Evolutionary conservation across 1,140 invertebrate species (phyloP), one percentile per base, ranked within the genome.

Genomic region (Thalassaphorura encarpata): DNA sequence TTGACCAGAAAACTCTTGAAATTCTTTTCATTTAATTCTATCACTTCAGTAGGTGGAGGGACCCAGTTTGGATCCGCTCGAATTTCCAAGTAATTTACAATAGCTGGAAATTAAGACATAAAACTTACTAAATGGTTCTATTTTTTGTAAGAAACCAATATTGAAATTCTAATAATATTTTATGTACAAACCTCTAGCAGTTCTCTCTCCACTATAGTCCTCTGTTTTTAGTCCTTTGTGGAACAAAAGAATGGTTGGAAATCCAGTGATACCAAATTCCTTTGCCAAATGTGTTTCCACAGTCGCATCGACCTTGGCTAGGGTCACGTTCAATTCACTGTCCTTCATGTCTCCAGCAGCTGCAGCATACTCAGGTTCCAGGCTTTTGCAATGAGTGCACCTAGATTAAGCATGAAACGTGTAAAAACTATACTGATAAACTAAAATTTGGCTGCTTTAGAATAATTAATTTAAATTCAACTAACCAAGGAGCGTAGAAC

Each of bases 31-130:
- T 75, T 77, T 23, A 82, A 64, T n/a, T 72, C 72, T 56, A 80
- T 62, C n/a, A 81, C 78, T 58, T 71, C 69, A 33, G 74, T 71
- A 54, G 73, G 72, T n/a, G 78, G 77, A 8, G 80, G 78, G 60
- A 75, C 73, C 71, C 74, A 79, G 53, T 73, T 69, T 6, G 76
- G 75, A 58, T 73, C 70, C 19, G 72, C 67, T 46, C 70, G 63
- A 56, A 70, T 67, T 58, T 69, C 69, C 73, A 78, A 76, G 61
- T 74, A 77, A 4, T 71, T 67, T 18, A 78, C 70, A 58, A 79
- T 76, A 8, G 71, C 77, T 76, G 63, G 23, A 41, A 43, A 28
- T 19, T 24, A 50, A 24, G 16, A 50, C 3, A 31, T 8, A 28
- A 15, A 60, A 18, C 29, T 53, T 65, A 43, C n/a, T n/a, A n/a